Percentiles rank a stretch among this genome's conserved stretches.
phyloP scores from a whole-genome alignment of 2,797 vertebrate genomes.

The Paramormyrops hopkinsi region DNA sequence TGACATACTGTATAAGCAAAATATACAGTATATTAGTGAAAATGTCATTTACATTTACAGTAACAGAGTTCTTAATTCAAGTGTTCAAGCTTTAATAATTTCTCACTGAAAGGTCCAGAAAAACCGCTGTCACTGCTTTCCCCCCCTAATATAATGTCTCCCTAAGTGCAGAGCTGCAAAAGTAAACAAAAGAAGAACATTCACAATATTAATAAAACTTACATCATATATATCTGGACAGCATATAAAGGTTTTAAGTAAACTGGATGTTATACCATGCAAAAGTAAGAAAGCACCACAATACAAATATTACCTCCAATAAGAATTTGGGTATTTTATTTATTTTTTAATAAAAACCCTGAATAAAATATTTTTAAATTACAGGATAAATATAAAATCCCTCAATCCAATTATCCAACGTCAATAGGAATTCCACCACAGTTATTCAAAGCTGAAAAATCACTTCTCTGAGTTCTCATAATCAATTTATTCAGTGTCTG shows the following conservation, averaged over 20 bases:
- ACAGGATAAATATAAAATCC: neutral
- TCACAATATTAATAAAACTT: neutral
- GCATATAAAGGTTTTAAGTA: neutral
- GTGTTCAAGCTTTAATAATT: neutral
- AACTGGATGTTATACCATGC: neutral
- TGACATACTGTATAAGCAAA: neutral
- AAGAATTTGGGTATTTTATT: neutral
- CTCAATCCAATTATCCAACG: neutral
- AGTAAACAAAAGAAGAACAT: neutral
- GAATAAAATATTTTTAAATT: neutral
- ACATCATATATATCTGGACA: neutral
- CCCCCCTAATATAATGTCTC: neutral
- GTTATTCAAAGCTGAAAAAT: neutral
- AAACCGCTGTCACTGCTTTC: neutral
- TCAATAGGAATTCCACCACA: neutral
- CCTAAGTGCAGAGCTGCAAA: neutral
- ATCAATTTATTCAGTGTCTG: neutral
- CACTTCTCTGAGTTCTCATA: neutral
- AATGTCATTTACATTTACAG: neutral
- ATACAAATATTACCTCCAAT: neutral
- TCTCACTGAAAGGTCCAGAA: neutral
- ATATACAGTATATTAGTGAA: neutral
- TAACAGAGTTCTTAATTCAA: neutral
- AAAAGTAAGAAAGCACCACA: neutral
- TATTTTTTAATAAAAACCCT: neutral